These are phyloP conservation scores for Rhinophrynus dorsalis DNA, from an alignment of 2,797 vertebrate genomes.

Conservation along the genomic window DNA sequence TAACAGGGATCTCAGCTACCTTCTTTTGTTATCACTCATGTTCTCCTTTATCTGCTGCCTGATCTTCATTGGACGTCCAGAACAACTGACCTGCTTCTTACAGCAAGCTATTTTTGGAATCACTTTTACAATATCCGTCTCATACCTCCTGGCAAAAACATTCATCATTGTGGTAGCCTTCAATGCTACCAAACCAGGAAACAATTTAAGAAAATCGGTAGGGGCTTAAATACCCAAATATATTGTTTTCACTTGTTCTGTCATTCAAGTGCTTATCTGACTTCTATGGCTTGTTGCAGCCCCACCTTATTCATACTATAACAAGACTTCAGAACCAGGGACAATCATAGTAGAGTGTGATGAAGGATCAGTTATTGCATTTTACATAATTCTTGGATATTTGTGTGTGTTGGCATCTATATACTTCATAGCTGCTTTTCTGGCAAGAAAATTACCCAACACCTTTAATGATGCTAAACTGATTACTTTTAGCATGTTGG, in stretches of 20 bases:
- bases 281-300: background rate
- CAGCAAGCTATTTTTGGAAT: too few species aligned
- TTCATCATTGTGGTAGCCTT: too few species aligned
- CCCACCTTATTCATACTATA: background rate
- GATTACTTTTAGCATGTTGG: constrained; percentile 14
- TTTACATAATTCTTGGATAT: background rate
- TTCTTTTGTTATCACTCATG: background rate
- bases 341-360: background rate
- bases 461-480: constrained; percentile 1
- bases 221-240: constrained; percentile 1
- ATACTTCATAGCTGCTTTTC: background rate
- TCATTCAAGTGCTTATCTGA: too few species aligned
- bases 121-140: too few species aligned
- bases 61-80: constrained; percentile 20
- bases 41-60: constrained; percentile 6
- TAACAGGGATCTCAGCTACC: too few species aligned
- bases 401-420: background rate
- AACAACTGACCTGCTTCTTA: background rate
- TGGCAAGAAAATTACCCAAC: constrained; percentile 3
- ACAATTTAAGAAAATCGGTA: too few species aligned
- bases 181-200: too few species aligned
- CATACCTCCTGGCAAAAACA: too few species aligned
- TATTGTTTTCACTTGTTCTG: too few species aligned
- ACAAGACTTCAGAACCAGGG: background rate
- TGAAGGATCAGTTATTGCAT: background rate